Conservation (phyloP, 1,140 invertebrate genomes). For the Anastrepha ludens region DNA sequence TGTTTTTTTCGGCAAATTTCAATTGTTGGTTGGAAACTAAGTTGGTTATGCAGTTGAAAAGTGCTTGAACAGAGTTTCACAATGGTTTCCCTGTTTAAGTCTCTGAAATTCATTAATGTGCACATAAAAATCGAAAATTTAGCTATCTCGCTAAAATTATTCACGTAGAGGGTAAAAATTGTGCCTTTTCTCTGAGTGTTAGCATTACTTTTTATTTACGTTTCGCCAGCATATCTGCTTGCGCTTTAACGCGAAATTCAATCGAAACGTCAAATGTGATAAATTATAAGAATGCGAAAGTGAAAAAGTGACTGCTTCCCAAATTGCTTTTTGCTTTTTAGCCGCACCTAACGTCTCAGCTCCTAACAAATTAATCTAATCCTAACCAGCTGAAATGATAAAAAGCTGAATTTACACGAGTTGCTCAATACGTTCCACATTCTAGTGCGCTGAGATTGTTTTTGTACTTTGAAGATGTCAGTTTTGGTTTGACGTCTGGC, state of each 20-base stretch:
- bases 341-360: neutral
- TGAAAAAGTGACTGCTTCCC: neutral
- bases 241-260: neutral
- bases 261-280: slow-evolving; percentile 12
- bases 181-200: neutral
- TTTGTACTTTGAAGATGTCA: neutral
- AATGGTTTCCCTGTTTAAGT: too few relatives aligned
- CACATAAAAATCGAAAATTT: too few relatives aligned
- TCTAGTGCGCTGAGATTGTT: neutral
- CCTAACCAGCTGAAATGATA: neutral
- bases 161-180: neutral
- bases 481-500: slow-evolving; percentile 3
- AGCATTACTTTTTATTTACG: slow-evolving; percentile 9
- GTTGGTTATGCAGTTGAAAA: too few relatives aligned
- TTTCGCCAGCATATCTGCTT: neutral
- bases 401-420: neutral
- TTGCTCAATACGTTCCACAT: neutral
- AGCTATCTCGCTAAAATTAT: too few relatives aligned
- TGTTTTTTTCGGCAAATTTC: too few relatives aligned
- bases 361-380: neutral
- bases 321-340: neutral
- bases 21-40: too few relatives aligned
- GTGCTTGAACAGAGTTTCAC: too few relatives aligned
- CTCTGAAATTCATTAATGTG: too few relatives aligned
- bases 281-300: neutral